Percentiles rank a stretch among this genome's conserved stretches.
phyloP scores from a whole-genome alignment of 2,113 vertebrate species.

The Malurus melanocephalus region DNA sequence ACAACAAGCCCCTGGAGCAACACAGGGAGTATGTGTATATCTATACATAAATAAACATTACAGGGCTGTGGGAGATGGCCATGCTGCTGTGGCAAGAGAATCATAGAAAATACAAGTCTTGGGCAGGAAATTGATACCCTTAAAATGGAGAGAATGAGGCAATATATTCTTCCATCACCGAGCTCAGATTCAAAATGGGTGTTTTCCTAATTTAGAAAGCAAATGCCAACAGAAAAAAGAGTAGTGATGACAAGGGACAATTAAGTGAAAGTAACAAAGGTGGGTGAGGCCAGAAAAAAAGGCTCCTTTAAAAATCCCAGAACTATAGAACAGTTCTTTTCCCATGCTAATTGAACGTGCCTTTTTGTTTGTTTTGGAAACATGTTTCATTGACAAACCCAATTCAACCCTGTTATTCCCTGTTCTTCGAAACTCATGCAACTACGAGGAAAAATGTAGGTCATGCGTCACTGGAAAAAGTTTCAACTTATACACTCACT shows the following conservation, averaged over 20 bases:
- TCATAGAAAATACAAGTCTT: not conserved
- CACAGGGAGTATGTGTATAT: rapidly evolving
- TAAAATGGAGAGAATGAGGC: not conserved
- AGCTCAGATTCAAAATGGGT: not conserved
- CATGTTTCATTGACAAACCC: not conserved
- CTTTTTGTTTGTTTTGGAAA: not conserved
- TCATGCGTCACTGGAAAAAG: not conserved
- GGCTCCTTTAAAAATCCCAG: not conserved
- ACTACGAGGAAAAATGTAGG: not conserved
- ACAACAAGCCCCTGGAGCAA: not conserved
- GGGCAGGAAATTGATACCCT: not conserved
- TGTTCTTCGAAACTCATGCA: not conserved
- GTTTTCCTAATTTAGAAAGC: not conserved
- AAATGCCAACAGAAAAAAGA: not conserved
- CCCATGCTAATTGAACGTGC: not conserved
- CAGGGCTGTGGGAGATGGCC: not conserved
- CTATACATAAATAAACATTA: rapidly evolving
- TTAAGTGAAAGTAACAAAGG: not conserved
- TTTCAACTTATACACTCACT: not conserved
- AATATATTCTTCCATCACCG: not conserved
- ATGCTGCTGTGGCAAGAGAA: not conserved
- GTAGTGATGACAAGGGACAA: not conserved
- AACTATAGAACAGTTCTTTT: not conserved
- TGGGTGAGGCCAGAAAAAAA: not conserved
- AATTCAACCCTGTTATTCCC: not conserved